These are phyloP conservation scores for Apis cerana DNA, from an alignment of 1,140 invertebrate genomes.

Conservation along the genomic window DNA sequence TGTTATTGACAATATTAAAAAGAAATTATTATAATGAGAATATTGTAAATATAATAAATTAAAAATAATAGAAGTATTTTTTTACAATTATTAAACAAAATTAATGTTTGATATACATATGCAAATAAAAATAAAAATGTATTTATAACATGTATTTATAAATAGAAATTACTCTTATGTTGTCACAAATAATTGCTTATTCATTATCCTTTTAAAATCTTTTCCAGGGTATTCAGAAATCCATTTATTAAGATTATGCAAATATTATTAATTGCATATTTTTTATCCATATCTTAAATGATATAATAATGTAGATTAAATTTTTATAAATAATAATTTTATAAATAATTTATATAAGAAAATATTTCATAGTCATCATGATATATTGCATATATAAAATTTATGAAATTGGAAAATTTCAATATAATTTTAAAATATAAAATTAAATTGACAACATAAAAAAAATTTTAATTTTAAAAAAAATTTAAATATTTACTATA, in stretches of 20 bases:
- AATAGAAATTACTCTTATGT: conserved; percentile 9
- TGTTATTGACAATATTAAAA: background rate
- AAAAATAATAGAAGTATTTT: conserved; percentile 38
- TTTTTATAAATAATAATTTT: background rate
- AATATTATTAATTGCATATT: conserved; percentile 4
- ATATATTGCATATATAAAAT: background rate
- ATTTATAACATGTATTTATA: conserved; percentile 7
- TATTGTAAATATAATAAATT: conserved; percentile 1
- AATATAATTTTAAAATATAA: background rate
- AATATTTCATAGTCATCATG: background rate
- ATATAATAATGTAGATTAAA: background rate
- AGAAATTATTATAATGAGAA: background rate
- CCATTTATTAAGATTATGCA: conserved; percentile 18
- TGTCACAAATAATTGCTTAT: conserved; percentile 6
- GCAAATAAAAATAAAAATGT: conserved; percentile 20
- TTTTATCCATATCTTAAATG: conserved; percentile 18
- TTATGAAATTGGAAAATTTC: background rate
- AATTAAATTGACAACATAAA: background rate
- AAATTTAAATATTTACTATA: background rate
- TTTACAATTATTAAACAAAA: conserved; percentile 23
- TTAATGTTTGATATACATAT: conserved; percentile 12
- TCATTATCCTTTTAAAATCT: background rate
- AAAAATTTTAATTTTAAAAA: background rate
- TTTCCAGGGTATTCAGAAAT: conserved; percentile 62
- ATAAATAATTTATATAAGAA: background rate